Evolutionary conservation across 2,888 invertebrate species (phyloP), one percentile per base, ranked within the genome.

Genomic region (Epistrophe grossulariae): DNA sequence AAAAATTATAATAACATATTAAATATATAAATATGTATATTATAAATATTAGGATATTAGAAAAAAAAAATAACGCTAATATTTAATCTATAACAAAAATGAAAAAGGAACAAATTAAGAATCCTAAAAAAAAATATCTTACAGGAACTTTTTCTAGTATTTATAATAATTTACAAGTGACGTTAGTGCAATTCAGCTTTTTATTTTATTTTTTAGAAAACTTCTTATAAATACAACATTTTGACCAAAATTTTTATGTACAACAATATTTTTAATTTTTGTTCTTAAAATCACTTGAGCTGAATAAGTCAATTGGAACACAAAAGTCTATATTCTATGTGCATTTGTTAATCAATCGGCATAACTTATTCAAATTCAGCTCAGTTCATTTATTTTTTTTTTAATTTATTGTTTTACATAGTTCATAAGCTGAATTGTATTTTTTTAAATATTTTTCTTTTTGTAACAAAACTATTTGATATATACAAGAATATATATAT

Each of bases 401-500:
- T 64, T 24, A 45, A 28, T 31, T 80, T 24, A 24, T 66, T 43
- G 64, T 57, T 82, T 88, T 83, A 82, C 55, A 28, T 59, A 45
- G 17, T 64, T 50, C 64, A 24, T 78, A 62, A 50, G 73, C 72
- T 78, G 72, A 79, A 73, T 82, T 88, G 71, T 70, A 72, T 85
- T 74, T 78, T 79, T 70, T 43, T 57, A 50, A 52, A 57, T 31
- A 59, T 50, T 48, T 74, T 79, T 68, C 19, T 62, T 52, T 55
- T 73, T 45, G 50, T 48, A 62, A 77, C 31, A 45, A 87, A 79
- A 79, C 79, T 84, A 79, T 79, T 79, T 83, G 74, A 84, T 78
- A 78, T 74, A 84, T 84, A 89, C 76, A 84, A 87, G 84, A 64
- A 70, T 64, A 88, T 77, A 88, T 84, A 89, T 84, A 89, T 76